These are phyloP conservation scores for Microctonus brassicae DNA, from an alignment of 2,888 invertebrate genomes.

Conservation along the genomic window DNA sequence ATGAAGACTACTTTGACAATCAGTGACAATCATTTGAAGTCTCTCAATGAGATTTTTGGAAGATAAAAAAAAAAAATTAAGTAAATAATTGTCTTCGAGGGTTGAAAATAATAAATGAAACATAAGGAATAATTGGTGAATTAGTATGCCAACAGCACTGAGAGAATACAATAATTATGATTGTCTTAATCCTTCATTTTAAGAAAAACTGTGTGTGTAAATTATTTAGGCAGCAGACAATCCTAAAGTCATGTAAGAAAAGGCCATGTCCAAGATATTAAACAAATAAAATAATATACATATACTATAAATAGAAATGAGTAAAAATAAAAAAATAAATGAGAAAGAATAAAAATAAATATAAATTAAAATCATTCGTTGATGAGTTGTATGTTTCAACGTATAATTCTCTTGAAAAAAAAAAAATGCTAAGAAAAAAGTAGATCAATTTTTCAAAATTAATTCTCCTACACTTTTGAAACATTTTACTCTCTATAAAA, in stretches of 20 bases:
- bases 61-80: not conserved
- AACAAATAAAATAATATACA: slow-evolving; percentile 16
- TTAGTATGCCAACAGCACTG: slow-evolving; percentile 19
- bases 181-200: not conserved
- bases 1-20: slow-evolving; percentile 43
- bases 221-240: slow-evolving; percentile 34
- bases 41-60: slow-evolving; percentile 21
- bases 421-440: not conserved
- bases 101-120: not conserved
- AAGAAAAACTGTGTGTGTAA: slow-evolving; percentile 8
- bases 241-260: slow-evolving; percentile 32
- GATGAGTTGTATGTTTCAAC: not conserved
- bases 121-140: not conserved
- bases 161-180: slow-evolving; percentile 37
- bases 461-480: not conserved
- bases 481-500: not conserved
- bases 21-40: slow-evolving; percentile 46
- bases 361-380: slow-evolving; percentile 26
- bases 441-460: slow-evolving; percentile 1
- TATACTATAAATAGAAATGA: not conserved
- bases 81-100: not conserved
- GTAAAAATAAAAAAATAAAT: slow-evolving; percentile 21
- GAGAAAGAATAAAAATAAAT: not conserved
- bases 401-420: not conserved
- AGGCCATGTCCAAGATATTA: not conserved